phyloP scores from a whole-genome alignment of 2,797 vertebrate species.

The Rhinella marina region DNA sequence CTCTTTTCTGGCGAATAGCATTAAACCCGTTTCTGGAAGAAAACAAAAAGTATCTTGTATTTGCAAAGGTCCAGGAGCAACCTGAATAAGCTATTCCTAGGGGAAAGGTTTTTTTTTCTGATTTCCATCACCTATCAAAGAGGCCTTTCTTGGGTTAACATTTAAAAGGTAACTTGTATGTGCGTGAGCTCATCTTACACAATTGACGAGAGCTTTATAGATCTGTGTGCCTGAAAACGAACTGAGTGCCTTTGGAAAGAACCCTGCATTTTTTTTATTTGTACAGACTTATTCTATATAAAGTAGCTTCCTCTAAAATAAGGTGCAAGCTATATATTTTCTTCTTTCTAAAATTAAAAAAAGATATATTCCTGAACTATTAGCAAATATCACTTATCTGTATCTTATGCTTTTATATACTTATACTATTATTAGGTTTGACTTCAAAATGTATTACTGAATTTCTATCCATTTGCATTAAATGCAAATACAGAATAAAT shows the following conservation, averaged over 20 bases:
- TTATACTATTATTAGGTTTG: neutral
- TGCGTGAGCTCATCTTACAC: conserved; percentile 69
- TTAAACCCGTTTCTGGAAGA: conserved; percentile 90
- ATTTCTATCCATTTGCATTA: too few species aligned
- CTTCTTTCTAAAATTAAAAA: too few species aligned
- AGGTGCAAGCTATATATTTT: neutral
- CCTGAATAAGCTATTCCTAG: conserved; percentile 75
- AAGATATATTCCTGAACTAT: neutral
- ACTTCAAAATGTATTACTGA: neutral
- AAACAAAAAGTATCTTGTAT: conserved; percentile 86
- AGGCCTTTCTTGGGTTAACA: conserved; percentile 77
- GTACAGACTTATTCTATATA: neutral
- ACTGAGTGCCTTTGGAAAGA: conserved; percentile 66
- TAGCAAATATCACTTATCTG: neutral
- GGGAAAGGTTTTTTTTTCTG: conserved; percentile 73
- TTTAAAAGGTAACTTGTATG: conserved; percentile 67
- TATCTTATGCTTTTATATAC: neutral
- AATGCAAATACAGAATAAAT: neutral
- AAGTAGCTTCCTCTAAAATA: neutral
- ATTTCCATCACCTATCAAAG: conserved; percentile 80
- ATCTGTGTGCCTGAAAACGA: conserved; percentile 65
- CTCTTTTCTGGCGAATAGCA: conserved; percentile 96
- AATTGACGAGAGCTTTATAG: conserved; percentile 59
- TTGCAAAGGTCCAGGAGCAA: conserved; percentile 77
- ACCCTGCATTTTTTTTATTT: conserved; percentile 58